Base-by-base conservation (phyloP, 1,140 invertebrate species). In the Popillia japonica region DNA sequence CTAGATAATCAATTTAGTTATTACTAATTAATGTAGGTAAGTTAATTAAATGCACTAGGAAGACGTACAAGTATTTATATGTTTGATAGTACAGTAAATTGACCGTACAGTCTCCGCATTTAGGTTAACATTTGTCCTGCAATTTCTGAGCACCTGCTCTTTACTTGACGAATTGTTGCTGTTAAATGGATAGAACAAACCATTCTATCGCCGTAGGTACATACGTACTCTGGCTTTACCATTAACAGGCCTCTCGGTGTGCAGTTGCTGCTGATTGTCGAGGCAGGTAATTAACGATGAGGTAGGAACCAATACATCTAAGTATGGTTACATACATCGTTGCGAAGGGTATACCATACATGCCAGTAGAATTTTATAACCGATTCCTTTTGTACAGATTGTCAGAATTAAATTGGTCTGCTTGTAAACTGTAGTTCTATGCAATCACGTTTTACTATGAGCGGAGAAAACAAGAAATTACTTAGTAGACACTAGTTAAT, bases 131-230 rank as follows among this genome's bases (percentile, higher is more conserved):
- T 34, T 34, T 34, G 27, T 34, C 27, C 27, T 34, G 27, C 27
- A 34, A 34, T 34, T 34, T 34, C 27, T 34, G 27, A 34, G 6
- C 44, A 48, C 6, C 44, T 48, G 48, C 11, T n/a, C 44, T 22
- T 14, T 68, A 68, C 22, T 68, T 68, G 61, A 68, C 9, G 61
- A 68, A 68, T 68, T 22, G 61, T 7, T 2, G 20, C 20, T 68
- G 2, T 68, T 8, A 10, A 22, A 27, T 27, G 22, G 11, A 17
- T 55, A 17, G 48, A 34, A n/a, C 17, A 55, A 55, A 55, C 61
- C 61, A 34, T 68, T 68, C 61, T 1, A 68, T 27, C 61, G 3
- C 17, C 27, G 20, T 20, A 14, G 17, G 11, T 55, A 55, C 6
- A 44, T 7, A 42, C 41, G 17, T 48, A 55, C 14, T 44, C 2